Evolutionary conservation across 2,888 invertebrate genomes (phyloP), one percentile per base, ranked within the genome.

Genomic region (Ceriagrion tenellum): DNA sequence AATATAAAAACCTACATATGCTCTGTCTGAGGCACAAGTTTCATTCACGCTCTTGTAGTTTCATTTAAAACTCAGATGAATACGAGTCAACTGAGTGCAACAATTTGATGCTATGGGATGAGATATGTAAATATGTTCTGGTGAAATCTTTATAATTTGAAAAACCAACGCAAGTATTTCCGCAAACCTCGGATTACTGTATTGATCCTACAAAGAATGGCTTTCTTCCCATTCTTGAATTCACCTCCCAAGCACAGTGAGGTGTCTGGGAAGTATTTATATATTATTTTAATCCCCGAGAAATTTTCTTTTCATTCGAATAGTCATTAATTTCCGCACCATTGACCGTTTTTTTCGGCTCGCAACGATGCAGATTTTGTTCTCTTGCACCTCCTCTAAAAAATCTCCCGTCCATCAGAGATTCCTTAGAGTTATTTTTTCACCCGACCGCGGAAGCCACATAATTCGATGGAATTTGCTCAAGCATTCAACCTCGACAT

Each of bases 391-490:
- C 81, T 20, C 55, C 47, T 26, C 69, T 93, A 26, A 59, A 12
- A 56, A 16, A 0, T 74, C 47, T 91, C 40, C 40, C 35, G 63
- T 69, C 74, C 55, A n/a, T 47, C 81, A 13, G 16, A 69, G 26
- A 81, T 55, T 55, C 74, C 93, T 69, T n/a, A 2, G 2, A 26
- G 40, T 93, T 47, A 20, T 89, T n/a, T 23, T 63, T 40, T 63
- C 59, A 3, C 47, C 69, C 69, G 0, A 23, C 40, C 91, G 35
- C 59, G 91, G 23, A n/a, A n/a, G 30, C 23, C 35, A 30, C 63
- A 69, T 69, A 93, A 93, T 93, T 69, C 93, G 55, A n/a, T n/a
- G 69, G 55, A 55, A 93, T 69, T 93, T 16, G 93, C 63, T 74
- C 63, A 47, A 74, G 93, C 93, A 93, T 47, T 69, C 74, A 93